Evolutionary conservation across 1,140 invertebrate species (phyloP).

Genomic region (Pseudobourletiella spinata): DNA sequence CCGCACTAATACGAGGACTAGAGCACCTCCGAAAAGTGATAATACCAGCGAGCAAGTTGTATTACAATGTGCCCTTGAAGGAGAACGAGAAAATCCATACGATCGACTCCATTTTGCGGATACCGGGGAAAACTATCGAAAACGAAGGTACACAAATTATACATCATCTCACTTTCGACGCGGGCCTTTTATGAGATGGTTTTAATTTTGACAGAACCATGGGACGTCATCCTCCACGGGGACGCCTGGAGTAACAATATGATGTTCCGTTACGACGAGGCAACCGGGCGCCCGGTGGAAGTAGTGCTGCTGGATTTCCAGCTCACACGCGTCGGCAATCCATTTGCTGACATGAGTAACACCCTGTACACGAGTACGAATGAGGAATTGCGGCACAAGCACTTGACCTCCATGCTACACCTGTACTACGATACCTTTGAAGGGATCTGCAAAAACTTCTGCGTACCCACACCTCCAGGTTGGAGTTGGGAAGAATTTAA

Average conservation of each 20-base stretch:
- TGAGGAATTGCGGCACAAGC: slow-evolving; percentile 46
- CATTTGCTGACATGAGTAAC: slow-evolving; percentile 53
- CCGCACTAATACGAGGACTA: background rate
- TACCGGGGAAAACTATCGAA: background rate
- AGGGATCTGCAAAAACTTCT: slow-evolving; percentile 10
- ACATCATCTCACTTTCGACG: background rate
- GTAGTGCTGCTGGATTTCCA: slow-evolving; percentile 61
- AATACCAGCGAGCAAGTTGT: background rate
- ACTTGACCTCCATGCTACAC: slow-evolving; percentile 50
- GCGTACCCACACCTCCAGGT: background rate
- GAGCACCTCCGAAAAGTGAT: background rate
- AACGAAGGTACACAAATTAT: background rate
- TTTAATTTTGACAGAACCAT: slow-evolving; percentile 8
- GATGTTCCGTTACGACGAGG: slow-evolving; percentile 46
- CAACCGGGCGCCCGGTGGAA: slow-evolving; percentile 40
- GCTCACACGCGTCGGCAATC: slow-evolving; percentile 50
- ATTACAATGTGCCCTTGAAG: background rate
- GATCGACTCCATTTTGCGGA: background rate
- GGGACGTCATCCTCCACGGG: slow-evolving; percentile 53
- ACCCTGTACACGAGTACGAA: slow-evolving; percentile 54
- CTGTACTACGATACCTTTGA: slow-evolving; percentile 51
- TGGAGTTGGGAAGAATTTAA: background rate
- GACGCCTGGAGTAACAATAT: slow-evolving; percentile 67
- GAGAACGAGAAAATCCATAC: background rate
- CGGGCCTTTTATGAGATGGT: background rate